Evolutionary conservation across 1,140 invertebrate species (phyloP), one percentile per base, ranked within the genome.

Genomic region (Charaxes varanes): DNA sequence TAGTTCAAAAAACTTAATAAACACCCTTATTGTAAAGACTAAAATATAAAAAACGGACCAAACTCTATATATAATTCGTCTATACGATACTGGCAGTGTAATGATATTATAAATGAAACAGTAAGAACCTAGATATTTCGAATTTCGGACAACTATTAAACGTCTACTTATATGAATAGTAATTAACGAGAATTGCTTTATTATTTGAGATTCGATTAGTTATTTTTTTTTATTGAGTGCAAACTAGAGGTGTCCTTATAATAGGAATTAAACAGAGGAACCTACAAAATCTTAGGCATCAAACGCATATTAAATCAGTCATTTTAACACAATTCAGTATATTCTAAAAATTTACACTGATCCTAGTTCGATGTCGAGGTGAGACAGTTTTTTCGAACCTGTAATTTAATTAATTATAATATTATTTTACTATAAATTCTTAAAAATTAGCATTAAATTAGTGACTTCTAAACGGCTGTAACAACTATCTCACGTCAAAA

Each of bases 221-320:
- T 31, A 10, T 31, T 30, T 30, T n/a, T n/a, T n/a, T n/a, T 68
- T 73, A 48, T 57, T 64, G 56, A 62, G 78, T 83, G 78, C 78
- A 77, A 78, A 77, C 73, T 80, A 83, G 66, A 58, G 61, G 78
- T 80, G 73, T 73, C 60, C 68, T 79, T 79, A 82, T 52, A 66
- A 50, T 74, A 68, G 64, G 62, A 66, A 66, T 73, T 64, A 77
- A 79, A 67, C 51, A 71, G 80, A 66, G 61, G 64, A 79, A 67
- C 66, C 66, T 79, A 72, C 64, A 74, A 71, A 76, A 73, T 83
- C 76, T 81, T 77, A 85, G 80, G 76, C 79, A 67, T 72, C 70
- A 72, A 83, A 84, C 77, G 66, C 70, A 73, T 84, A 83, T 85
- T 85, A 84, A 83, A 85, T 85, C 84, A 85, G 84, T 85, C 84